phyloP scores from a whole-genome alignment of 2,888 invertebrate species.

The Sinohyriopsis cumingii region DNA sequence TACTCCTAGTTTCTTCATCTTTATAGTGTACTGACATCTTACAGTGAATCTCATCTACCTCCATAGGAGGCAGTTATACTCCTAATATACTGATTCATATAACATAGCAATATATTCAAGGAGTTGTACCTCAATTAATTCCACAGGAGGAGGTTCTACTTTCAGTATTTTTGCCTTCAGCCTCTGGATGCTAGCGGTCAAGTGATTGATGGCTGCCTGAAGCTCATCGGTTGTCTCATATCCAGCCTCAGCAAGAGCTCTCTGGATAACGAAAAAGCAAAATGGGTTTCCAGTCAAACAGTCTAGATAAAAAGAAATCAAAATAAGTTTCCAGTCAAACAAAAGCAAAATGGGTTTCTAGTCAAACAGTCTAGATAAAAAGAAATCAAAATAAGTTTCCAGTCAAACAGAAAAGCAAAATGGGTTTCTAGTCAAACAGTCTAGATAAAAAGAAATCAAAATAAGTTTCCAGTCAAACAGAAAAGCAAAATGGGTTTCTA shows the following conservation, averaged over 20 bases:
- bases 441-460: too few species aligned
- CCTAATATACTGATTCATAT: not conserved
- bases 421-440: too few species aligned
- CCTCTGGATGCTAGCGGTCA: conserved; percentile 81
- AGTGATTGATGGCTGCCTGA: conserved; percentile 81
- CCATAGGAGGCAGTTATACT: not conserved
- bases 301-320: conserved; percentile 1
- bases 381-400: too few species aligned
- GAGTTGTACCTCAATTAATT: conserved; percentile 41
- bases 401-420: too few species aligned
- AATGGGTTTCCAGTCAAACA: not conserved
- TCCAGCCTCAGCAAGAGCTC: conserved; percentile 83
- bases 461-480: too few species aligned
- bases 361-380: too few species aligned
- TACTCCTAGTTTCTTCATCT: not conserved
- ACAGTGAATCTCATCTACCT: not conserved
- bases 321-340: not conserved
- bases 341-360: not conserved
- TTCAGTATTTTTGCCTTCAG: conserved; percentile 75
- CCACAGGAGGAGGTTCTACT: conserved; percentile 76
- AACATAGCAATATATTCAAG: not conserved
- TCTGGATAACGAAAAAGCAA: conserved; percentile 71
- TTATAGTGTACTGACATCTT: not conserved
- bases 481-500: too few species aligned
- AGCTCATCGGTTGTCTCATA: conserved; percentile 85